A percentile compares a stretch with the other conserved stretches of the same genome.
These are phyloP conservation scores for Nemapogon koenigi DNA, from an alignment of 2,888 invertebrate species.

Conservation along the genomic window DNA sequence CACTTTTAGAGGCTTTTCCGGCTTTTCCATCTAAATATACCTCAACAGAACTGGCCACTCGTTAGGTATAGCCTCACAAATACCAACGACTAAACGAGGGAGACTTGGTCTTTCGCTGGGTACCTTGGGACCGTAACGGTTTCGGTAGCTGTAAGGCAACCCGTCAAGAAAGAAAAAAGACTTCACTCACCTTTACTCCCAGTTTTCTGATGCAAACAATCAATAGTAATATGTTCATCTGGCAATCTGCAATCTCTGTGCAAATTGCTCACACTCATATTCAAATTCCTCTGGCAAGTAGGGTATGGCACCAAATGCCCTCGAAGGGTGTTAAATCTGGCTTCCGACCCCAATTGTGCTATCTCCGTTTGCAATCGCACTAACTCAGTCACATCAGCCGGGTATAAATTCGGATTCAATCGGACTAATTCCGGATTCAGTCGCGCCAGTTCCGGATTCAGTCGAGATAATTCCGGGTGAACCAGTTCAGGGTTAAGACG, in stretches of 20 bases:
- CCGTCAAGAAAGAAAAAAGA: too few relatives aligned
- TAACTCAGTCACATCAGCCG: slow-evolving; percentile 26
- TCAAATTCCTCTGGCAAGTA: slow-evolving; percentile 33
- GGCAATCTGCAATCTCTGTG: slow-evolving; percentile 38
- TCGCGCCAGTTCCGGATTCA: slow-evolving; percentile 15
- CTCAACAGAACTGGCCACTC: too few relatives aligned
- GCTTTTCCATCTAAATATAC: too few relatives aligned
- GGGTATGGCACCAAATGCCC: slow-evolving; percentile 51
- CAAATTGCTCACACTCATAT: slow-evolving; percentile 42
- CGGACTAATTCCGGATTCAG: slow-evolving; percentile 20
- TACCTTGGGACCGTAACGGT: too few relatives aligned
- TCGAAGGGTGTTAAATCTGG: slow-evolving; percentile 43
- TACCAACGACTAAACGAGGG: too few relatives aligned
- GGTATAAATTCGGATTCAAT: slow-evolving; percentile 20
- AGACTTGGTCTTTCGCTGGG: too few relatives aligned
- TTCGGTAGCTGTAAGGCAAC: too few relatives aligned
- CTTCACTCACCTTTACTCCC: slow-evolving; percentile 45
- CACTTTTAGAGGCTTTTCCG: too few relatives aligned
- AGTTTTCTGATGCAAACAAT: slow-evolving; percentile 47
- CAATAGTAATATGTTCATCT: slow-evolving; percentile 35
- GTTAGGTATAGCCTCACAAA: too few relatives aligned
- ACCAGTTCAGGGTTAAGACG: slow-evolving; percentile 23
- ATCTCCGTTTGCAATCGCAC: slow-evolving; percentile 22
- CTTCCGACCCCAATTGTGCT: slow-evolving; percentile 21
- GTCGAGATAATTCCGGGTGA: slow-evolving; percentile 21